Conservation (phyloP, 2,888 invertebrate genomes). For the Phyllotreta cruciferae region DNA sequence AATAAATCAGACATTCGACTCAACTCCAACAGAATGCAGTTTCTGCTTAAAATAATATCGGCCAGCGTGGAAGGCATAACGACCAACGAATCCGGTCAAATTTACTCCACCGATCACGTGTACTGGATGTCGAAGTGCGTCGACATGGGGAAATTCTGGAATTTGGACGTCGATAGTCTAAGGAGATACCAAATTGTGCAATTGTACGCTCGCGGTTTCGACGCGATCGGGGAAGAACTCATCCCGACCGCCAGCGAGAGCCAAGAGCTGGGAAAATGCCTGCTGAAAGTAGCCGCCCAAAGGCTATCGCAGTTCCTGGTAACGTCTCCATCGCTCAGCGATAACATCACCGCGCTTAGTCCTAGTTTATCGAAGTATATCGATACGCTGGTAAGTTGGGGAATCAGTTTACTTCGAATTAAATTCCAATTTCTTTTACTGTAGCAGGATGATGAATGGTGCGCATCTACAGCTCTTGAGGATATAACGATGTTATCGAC, state of each 20-base stretch:
- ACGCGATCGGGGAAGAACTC: constrained; percentile 68
- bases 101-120: constrained; percentile 63
- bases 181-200: constrained; percentile 68
- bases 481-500: constrained; percentile 58
- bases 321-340: constrained; percentile 66
- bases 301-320: constrained; percentile 74
- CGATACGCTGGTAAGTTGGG: constrained; percentile 67
- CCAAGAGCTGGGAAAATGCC: constrained; percentile 72
- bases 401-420: constrained; percentile 20
- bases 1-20: constrained; percentile 73
- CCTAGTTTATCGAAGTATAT: constrained; percentile 80
- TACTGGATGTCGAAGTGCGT: constrained; percentile 78
- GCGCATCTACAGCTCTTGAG: constrained; percentile 52
- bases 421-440: constrained; percentile 34
- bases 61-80: constrained; percentile 78
- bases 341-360: constrained; percentile 77
- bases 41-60: constrained; percentile 75
- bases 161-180: constrained; percentile 75
- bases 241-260: constrained; percentile 72
- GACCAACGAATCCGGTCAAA: constrained; percentile 63
- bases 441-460: constrained; percentile 57
- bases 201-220: constrained; percentile 70
- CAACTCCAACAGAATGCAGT: constrained; percentile 72
- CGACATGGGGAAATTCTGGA: constrained; percentile 64
- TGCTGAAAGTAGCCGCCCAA: constrained; percentile 83